These are phyloP conservation scores for Cliona cf. orientalis DNA, from an alignment of 37 sponge, comb jelly and placozoan genomes.

Conservation along the genomic window DNA sequence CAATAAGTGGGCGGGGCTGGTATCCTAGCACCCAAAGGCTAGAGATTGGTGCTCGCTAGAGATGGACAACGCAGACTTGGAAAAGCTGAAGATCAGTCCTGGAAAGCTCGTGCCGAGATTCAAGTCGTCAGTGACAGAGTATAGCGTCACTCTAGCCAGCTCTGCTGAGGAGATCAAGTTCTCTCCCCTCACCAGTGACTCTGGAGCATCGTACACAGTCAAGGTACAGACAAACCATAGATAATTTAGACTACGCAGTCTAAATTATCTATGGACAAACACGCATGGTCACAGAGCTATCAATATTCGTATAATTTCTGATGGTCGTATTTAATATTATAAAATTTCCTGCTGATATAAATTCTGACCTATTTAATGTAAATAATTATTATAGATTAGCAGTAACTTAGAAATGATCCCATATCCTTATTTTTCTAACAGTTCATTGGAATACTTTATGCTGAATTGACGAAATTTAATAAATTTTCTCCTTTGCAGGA, in stretches of 20 bases:
- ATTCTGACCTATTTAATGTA: no score
- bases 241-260: no score
- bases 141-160: slow-evolving; percentile 76
- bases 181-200: slow-evolving; percentile 75
- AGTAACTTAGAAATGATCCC: no score
- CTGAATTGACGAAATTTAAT: no score
- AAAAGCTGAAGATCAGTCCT: slow-evolving; percentile 79
- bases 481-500: slow-evolving; percentile 49
- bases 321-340: no score
- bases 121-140: slow-evolving; percentile 63
- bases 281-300: no score
- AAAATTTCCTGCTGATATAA: no score
- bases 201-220: slow-evolving; percentile 87
- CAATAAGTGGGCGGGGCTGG: slow-evolving; percentile 17
- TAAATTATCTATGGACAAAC: no score
- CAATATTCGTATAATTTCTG: no score
- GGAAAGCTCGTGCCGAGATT: slow-evolving; percentile 92
- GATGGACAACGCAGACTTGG: slow-evolving; percentile 96
- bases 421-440: no score
- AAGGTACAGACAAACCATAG: slow-evolving; percentile 36
- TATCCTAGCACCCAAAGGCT: slow-evolving; percentile 13
- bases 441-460: no score
- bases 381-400: no score
- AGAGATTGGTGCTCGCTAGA: background rate
- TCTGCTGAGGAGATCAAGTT: slow-evolving; percentile 71